Base-by-base conservation (phyloP, 2,113 vertebrate species). In the Vireo altiloquus region DNA sequence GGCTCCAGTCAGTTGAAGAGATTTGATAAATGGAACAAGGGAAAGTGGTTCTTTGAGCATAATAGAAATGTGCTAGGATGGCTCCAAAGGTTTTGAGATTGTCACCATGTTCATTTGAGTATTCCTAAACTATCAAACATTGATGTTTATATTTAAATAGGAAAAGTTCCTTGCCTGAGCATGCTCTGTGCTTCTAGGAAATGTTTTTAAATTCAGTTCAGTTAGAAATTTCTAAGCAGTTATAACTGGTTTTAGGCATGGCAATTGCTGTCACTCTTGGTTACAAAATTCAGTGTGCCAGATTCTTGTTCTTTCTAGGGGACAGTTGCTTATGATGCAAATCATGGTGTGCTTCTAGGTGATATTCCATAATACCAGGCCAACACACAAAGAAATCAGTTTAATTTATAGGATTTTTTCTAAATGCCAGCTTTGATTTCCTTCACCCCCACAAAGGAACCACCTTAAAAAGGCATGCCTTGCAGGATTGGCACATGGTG, bases 261-360 rank as follows among this genome's bases (percentile, higher is more conserved):
- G 20, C 53, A 74, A 0, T 53, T 0, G 0, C 37, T 69, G 54
- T 27, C 14, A 31, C 25, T 72, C 27, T n/a, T 57, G n/a, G 24
- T 72, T 46, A 22, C 11, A 44, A 47, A 83, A 54, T 53, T 76
- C 33, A 39, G 5, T 21, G 12, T 89, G 31, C 22, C 22, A 46
- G 39, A n/a, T 80, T 30, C 9, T 37, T 49, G 6, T 68, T 87
- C 14, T 89, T 87, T 69, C 28, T 69, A 68, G 25, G 56, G 14
- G 21, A 5, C n/a, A 40, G 8, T 80, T 81, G 63, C n/a, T 70
- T 66, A 11, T 27, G 22, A 23, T n/a, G 16, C 35, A 37, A 11
- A 35, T 76, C 24, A 30, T 40, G 19, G 6, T 19, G 13, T 68
- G 22, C 23, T 68, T 13, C 19, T 37, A 12, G 25, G 7, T 66